Evolutionary conservation across 2,797 vertebrate species (phyloP), one percentile per base, ranked within the genome.

Genomic region (Numenius phaeopus): DNA sequence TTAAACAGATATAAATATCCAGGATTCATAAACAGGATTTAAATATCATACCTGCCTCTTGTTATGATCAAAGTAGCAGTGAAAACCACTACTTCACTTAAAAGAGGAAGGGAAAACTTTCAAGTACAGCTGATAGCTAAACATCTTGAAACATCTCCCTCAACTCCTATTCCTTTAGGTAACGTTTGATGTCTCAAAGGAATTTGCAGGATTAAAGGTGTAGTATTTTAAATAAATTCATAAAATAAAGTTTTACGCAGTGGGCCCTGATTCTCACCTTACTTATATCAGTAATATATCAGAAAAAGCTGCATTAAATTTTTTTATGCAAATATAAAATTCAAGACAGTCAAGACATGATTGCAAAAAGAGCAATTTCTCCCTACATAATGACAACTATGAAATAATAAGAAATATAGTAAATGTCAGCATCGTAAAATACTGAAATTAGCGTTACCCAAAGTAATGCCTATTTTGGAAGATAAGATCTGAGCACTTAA

Each of bases 1-100:
- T 91, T 94, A 86, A 88, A 69, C 19, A 80, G 64, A 37, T 66
- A 37, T 84, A 93, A 91, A 89, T 89, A 93, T 64, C 50, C 72
- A 90, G 52, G 17, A 54, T 54, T 54, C 52, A 80, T 77, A 23
- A 95, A 66, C 21, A 30, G 23, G 34, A 66, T 90, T 94, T 67
- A 78, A 86, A 83, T 83, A 90, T 75, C n/a, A 29, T 64, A 81
- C 34, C 57, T 95, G 27, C 11, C 12, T 83, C 72, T 83, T 81
- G 29, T 73, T 78, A 59, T 71, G 80, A 90, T 83, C 83, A 90
- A 92, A 94, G 61, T 47, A 81, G 12, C 39, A 34, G 39, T 52
- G 52, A 66, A 86, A 77, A 71, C 24, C 37, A 80, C 26, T 83
- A 47, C 11, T 77, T 85, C 55, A 62, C 34, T 91, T 86, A 67